A percentile compares a stretch with the other conserved stretches of the same genome.
These are phyloP conservation scores for Zoanthus solanderi DNA, from an alignment of 92 coral and sea anemone genomes.

Conservation along the genomic window DNA sequence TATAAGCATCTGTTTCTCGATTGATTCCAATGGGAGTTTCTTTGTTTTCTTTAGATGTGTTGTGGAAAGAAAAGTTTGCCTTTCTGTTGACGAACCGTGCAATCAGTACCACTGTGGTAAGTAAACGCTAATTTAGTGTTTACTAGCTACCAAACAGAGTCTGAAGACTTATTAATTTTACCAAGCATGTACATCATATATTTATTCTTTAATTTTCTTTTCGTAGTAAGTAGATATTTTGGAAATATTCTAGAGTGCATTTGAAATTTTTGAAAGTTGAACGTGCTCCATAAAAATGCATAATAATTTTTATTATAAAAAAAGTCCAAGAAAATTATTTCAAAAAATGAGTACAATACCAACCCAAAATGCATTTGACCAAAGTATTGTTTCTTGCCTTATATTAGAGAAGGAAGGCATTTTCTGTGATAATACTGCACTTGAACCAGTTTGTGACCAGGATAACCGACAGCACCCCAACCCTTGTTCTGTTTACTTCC, in stretches of 20 bases:
- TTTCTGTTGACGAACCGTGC: constrained; percentile 76
- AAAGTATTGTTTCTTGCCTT: background rate
- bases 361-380: background rate
- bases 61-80: constrained; percentile 86
- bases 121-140: constrained; percentile 13
- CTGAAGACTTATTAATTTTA: background rate
- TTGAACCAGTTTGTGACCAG: constrained; percentile 89
- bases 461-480: constrained; percentile 89
- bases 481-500: constrained; percentile 80
- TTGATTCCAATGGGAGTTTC: background rate
- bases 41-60: constrained; percentile 72
- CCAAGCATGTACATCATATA: too few species aligned
- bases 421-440: constrained; percentile 77
- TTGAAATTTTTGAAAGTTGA: too few species aligned
- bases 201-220: too few species aligned
- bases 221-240: too few species aligned
- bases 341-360: too few species aligned
- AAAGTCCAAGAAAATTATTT: too few species aligned
- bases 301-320: background rate
- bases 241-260: too few species aligned
- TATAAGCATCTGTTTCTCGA: too few species aligned
- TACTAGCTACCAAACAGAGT: background rate
- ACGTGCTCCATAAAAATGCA: too few species aligned
- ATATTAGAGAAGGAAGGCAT: constrained; percentile 71
- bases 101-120: constrained; percentile 89